Evolutionary conservation across 2,113 vertebrate genomes (phyloP).

Genomic region (Poecilia latipinna): DNA sequence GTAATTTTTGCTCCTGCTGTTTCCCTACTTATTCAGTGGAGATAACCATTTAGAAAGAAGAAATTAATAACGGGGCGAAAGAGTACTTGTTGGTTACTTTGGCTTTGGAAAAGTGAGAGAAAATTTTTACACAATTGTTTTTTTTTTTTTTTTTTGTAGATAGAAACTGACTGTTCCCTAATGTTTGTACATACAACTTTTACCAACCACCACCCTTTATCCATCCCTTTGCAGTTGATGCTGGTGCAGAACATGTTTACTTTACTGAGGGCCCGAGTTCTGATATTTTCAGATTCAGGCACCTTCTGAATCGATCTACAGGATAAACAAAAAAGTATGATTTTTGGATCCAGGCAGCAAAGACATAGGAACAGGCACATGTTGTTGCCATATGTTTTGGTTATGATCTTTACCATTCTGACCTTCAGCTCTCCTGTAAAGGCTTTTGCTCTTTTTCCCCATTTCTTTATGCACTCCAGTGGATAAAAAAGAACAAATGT

Average conservation of each 20-base stretch:
- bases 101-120: slow-evolving; percentile 27
- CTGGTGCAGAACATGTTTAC: background rate
- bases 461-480: slow-evolving; percentile 44
- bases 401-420: slow-evolving; percentile 8
- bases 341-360: background rate
- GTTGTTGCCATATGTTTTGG: slow-evolving; percentile 10
- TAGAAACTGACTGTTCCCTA: background rate
- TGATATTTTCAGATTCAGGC: background rate
- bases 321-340: background rate
- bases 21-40: slow-evolving; percentile 54
- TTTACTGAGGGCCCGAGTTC: background rate
- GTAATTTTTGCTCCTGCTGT: slow-evolving; percentile 42
- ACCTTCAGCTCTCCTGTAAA: background rate
- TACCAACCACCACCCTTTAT: too few species aligned
- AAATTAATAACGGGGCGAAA: slow-evolving; percentile 20
- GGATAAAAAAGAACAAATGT: background rate
- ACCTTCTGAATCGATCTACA: background rate
- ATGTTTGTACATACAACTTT: background rate
- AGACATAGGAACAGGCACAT: slow-evolving; percentile 12
- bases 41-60: slow-evolving; percentile 34
- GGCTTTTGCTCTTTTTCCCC: background rate
- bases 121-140: slow-evolving; percentile 2
- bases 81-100: slow-evolving; percentile 22
- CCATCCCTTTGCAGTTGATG: too few species aligned
- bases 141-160: background rate